Base-by-base conservation (phyloP, 2,113 vertebrate species). In the Coturnix japonica region DNA sequence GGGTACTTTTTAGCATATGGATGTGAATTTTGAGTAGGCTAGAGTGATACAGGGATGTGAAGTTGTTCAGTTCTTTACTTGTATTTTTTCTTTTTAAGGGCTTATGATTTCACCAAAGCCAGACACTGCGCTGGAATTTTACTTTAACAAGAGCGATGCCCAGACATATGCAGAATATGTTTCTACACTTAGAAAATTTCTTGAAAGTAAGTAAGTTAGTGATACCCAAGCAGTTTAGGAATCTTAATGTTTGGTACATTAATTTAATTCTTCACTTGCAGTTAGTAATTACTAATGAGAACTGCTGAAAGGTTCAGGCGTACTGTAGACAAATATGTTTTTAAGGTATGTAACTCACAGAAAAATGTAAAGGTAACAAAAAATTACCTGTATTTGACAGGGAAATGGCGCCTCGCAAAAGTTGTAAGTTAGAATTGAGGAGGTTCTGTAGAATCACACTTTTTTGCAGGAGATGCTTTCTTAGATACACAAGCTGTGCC, bases 101-200 rank as follows among this genome's bases (percentile, higher is more conserved):
- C 97, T 99, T 97, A 98, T 97, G 97, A 99, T 99, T 96, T 98
- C 98, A 83, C 99, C 99, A 72, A 98, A 98, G 91, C 96, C 98
- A 71, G 91, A 89, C 71, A 96, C 91, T 46, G 97, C 98, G 8
- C 3, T 99, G 97, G 99, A 99, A 75, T 98, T 99, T 91, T 67
- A 77, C 26, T 98, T 98, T 83, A 98, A 97, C 96, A 97, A 83
- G 90, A 98, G 97, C 46, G 96, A 99, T 2, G 83, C 96, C 22
- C 13, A 43, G 0, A 97, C 98, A 16, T 99, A 98, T 28, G 8
- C 67, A 8, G 44, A 77, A 18, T 99, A 99, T 28, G 95, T 98
- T 85, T 43, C 94, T 25, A 94, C 98, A 39, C 98, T 99, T 97
- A 96, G 97, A 61, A 72, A 59, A 28, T 98, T 99, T 97, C 97